Evolutionary conservation across 2,797 vertebrate species (phyloP), one percentile per base, ranked within the genome.

Genomic region (Typhlichthys eigenmanni): DNA sequence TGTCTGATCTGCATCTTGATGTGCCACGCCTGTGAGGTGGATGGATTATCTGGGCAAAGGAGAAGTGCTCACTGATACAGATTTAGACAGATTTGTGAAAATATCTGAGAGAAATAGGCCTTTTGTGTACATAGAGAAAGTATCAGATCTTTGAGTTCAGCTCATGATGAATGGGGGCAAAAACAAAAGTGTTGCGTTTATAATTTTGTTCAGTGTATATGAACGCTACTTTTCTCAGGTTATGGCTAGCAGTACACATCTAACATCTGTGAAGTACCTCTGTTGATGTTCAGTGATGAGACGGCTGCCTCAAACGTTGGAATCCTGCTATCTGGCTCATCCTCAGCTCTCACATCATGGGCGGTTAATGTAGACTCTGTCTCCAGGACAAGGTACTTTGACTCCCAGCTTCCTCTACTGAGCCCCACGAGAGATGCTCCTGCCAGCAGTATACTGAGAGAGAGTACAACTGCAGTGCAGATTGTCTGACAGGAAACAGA

Each of bases 401-500:
- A 86, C 1, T 91, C 86, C 63, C 91, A 93, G 61, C 89, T 92
- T 64, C 75, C 93, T 83, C 94, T 92, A 78, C 96, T 95, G 89
- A 99, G 94, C 71, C 92, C 92, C 84, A 96, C 91, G 34, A 99
- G 88, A 19, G 93, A 95, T 46, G 94, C 45, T 1, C 95, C 94
- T 1, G 92, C 93, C 47, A 96, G 78, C 66, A 92, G 58, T 45
- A 98, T 94, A 72, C 95, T 94, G 76, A 94, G 55, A 61, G 88
- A 85, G 12, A 95, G 86, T n/a, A 95, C 80, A 16, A 94, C 87
- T 1, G 93, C 89, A 4, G 95, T 96, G 87, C 91, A 93, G 73
- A 96, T 94, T 66, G 98, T 91, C 98, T 98, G 75, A 64, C 9
- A 68, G 61, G 87, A 66, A 55, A 71, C 1, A 64, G 7, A 67